Percentiles rank a stretch among this genome's conserved stretches.
Conservation (phyloP, 2,888 invertebrate genomes). For the Sylvicola cinctus region DNA sequence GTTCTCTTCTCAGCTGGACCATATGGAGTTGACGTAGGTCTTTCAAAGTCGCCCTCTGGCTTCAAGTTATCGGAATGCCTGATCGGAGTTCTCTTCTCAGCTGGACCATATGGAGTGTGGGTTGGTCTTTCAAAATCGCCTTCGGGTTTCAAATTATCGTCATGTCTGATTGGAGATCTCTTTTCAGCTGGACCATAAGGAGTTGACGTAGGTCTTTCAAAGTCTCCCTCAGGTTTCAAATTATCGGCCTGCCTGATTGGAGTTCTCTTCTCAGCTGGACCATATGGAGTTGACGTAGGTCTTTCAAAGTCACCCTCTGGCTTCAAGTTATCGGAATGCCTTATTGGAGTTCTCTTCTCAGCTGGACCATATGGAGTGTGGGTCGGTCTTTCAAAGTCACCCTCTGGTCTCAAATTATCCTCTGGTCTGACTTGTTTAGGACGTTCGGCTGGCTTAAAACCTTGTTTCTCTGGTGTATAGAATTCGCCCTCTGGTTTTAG, state of each 20-base stretch:
- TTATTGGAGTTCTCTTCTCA: constrained; percentile 25
- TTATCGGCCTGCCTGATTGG: constrained; percentile 32
- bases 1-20: constrained; percentile 26
- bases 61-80: constrained; percentile 29
- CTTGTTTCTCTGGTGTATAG: constrained; percentile 15
- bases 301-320: constrained; percentile 35
- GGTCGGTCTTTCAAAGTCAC: constrained; percentile 17
- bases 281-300: constrained; percentile 20
- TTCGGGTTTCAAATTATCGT: constrained; percentile 25
- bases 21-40: constrained; percentile 20
- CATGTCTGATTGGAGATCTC: constrained; percentile 20
- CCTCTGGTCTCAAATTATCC: constrained; percentile 28
- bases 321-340: constrained; percentile 29
- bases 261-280: constrained; percentile 25
- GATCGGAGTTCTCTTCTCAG: constrained; percentile 26
- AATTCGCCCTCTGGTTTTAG: constrained; percentile 26
- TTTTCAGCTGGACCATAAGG: constrained; percentile 15
- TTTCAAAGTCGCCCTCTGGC: constrained; percentile 34
- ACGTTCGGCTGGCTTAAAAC: constrained; percentile 6
- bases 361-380: constrained; percentile 26
- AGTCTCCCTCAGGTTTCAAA: constrained; percentile 33
- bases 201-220: constrained; percentile 24
- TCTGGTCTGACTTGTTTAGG: constrained; percentile 15
- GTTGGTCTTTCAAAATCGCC: constrained; percentile 17
- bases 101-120: constrained; percentile 25